Conservation (phyloP, 2,113 vertebrate species). For the Buteo buteo region DNA sequence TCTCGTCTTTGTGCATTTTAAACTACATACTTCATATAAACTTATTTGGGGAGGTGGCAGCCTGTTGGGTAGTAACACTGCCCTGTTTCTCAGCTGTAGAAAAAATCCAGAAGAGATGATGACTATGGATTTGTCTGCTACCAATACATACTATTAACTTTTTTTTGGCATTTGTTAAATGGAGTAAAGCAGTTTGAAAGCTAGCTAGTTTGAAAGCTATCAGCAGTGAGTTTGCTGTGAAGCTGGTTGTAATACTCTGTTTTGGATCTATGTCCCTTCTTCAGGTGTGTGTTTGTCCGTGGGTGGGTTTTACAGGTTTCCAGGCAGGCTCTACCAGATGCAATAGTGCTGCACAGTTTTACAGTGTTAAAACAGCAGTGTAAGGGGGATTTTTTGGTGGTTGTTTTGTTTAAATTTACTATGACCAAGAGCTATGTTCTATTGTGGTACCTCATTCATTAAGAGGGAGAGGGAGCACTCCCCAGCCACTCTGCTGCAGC, state of each 20-base stretch:
- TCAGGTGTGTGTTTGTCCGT: not conserved
- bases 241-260: not conserved
- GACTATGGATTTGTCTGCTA: not conserved
- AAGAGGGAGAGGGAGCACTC: not conserved
- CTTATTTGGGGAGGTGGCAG: not conserved
- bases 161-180: not conserved
- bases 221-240: not conserved
- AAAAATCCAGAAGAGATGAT: not conserved
- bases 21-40: not conserved
- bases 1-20: not conserved
- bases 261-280: fast-evolving
- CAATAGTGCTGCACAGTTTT: not conserved
- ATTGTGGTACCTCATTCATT: not conserved
- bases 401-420: not conserved
- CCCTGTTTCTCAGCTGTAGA: not conserved
- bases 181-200: not conserved
- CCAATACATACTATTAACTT: fast-evolving
- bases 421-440: not conserved
- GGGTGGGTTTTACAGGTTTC: not conserved
- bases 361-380: fast-evolving
- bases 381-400: not conserved
- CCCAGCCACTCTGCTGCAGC: not conserved
- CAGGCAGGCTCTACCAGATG: not conserved
- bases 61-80: not conserved
- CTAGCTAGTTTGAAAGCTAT: fast-evolving